These are phyloP conservation scores for Acanthosepion pharaonis DNA, from an alignment of 2,888 invertebrate species.

Conservation along the genomic window DNA sequence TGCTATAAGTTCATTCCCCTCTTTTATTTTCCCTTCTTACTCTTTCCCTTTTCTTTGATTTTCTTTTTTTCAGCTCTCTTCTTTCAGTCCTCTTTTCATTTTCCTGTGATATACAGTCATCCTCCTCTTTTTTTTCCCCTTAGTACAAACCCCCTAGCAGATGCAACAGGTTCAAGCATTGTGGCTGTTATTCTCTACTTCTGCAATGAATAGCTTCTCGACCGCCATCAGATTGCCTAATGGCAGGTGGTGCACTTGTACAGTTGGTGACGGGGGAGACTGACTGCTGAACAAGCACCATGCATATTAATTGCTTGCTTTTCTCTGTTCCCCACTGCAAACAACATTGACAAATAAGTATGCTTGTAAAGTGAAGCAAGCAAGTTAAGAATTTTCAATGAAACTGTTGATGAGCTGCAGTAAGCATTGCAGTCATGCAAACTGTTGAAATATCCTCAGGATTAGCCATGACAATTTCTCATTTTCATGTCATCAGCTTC, in stretches of 20 bases:
- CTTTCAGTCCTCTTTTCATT: neutral
- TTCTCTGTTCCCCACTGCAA: neutral
- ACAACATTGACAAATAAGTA: neutral
- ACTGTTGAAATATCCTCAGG: neutral
- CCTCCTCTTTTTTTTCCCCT: neutral
- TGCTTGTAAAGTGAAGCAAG: neutral
- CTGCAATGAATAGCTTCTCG: neutral
- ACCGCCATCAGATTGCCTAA: neutral
- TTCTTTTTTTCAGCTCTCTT: neutral
- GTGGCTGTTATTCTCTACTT: neutral
- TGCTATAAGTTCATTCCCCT: no score
- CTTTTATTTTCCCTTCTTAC: no score
- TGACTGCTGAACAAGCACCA: neutral
- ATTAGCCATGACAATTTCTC: no score
- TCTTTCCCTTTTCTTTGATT: neutral
- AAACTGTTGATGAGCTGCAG: neutral
- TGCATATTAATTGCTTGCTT: slow-evolving; percentile 1
- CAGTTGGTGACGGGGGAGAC: neutral
- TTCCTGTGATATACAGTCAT: neutral
- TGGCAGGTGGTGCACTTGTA: neutral
- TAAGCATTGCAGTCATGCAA: neutral
- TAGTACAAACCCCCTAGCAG: neutral
- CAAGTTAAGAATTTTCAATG: neutral
- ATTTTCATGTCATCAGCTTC: neutral
- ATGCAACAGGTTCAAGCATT: neutral